Base-by-base conservation (phyloP, 1,140 invertebrate species). In the Drosophila kanapiae region DNA sequence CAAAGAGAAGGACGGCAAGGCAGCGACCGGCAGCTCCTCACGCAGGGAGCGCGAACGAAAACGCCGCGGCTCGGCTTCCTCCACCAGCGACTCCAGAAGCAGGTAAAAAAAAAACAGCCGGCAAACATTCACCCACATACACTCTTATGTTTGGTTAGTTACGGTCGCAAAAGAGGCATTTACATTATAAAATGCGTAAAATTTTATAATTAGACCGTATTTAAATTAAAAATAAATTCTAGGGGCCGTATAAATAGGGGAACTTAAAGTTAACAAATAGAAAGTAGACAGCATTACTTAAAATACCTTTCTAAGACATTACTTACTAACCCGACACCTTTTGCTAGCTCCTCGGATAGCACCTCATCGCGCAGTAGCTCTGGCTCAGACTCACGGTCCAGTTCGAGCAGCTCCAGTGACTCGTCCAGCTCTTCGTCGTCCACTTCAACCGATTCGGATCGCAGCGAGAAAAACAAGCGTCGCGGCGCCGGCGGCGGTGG, bases 281-380 rank as follows among this genome's bases (percentile, higher is more conserved):
- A n/a, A n/a, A n/a, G 23, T 23, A 23, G 23, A 23, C 23, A 23
- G 23, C 23, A 23, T 23, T 23, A 23, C 23, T 23, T 23, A 23
- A 23, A 23, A 23, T 23, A 23, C 23, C 23, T 23, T 23, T 23
- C 23, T 23, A 23, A 23, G 23, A 3, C 23, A 23, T 23, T 23
- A 1, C 23, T 23, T 1, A 23, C 23, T 23, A 23, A 23, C 23
- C 3, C 23, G 23, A 23, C 23, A 23, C 23, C 23, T 2, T 23
- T 23, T 23, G 23, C 3, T 23, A 23, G 92, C 53, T 92, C 92
- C n/a, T 91, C 91, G 7, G 87, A 87, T 62, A 91, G 77, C 76
- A 96, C 96, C 93, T 97, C 96, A 16, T 97, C 96, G 7, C 95
- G 96, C 14, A 97, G 96, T 82, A 97, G 95, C 79, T 96, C 96